Conservation (phyloP, 2,113 vertebrate species). For the Microtus montanus region DNA sequence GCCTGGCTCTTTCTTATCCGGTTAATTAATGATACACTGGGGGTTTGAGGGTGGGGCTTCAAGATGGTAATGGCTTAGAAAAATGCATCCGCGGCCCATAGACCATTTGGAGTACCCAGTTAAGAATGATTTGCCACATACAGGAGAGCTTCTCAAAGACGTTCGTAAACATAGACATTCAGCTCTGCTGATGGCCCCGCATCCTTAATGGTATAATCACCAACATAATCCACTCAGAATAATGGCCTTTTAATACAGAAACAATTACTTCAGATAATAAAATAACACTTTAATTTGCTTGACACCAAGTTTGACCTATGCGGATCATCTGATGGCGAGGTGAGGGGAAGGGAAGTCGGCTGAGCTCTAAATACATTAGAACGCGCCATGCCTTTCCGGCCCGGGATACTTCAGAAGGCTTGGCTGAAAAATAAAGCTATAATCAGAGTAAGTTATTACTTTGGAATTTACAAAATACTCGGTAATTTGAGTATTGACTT, state of each 20-base stretch:
- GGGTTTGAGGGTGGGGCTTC: conserved; percentile 37
- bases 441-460: conserved; percentile 47
- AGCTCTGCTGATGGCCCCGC: conserved; percentile 44
- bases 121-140: conserved; percentile 77
- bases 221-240: conserved; percentile 68
- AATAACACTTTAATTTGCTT: conserved; percentile 79
- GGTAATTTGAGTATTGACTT: conserved; percentile 52
- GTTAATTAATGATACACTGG: conserved; percentile 65
- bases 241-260: conserved; percentile 78
- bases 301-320: conserved; percentile 70
- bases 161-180: conserved; percentile 31
- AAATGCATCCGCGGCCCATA: conserved; percentile 60
- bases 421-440: conserved; percentile 45
- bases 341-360: conserved; percentile 33
- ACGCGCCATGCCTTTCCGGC: neutral
- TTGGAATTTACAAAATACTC: conserved; percentile 59
- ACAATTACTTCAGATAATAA: conserved; percentile 81
- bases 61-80: conserved; percentile 68
- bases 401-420: conserved; percentile 27
- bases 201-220: conserved; percentile 71
- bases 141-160: conserved; percentile 41
- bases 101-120: conserved; percentile 71
- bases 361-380: conserved; percentile 68
- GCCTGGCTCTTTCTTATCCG: conserved; percentile 51
- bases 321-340: conserved; percentile 62